Base-by-base conservation (phyloP, 2,113 vertebrate species). In the Eonycteris spelaea region DNA sequence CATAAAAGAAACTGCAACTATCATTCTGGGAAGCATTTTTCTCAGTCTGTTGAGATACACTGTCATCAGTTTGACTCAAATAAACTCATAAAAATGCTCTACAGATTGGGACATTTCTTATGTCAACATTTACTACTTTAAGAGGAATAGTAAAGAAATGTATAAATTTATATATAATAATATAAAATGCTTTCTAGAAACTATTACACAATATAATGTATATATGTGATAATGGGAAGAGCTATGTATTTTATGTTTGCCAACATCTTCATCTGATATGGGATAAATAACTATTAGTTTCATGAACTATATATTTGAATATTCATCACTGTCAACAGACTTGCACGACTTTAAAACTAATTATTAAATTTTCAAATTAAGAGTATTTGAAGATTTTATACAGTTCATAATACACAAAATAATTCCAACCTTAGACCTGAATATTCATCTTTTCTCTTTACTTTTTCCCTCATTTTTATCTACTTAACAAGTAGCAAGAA, bases 301-400 rank as follows among this genome's bases (percentile, higher is more conserved):
- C 74, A 48, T 84, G 43, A 92, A 57, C 18, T 30, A 91, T 15
- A 63, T 19, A 79, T 18, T 45, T 77, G 40, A 48, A 40, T 77
- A 40, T 30, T 3, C 38, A 43, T 53, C 2, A 48, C 30, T 73
- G 30, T 73, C 85, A 80, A 40, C 1, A 85, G 30, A n/a, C 57
- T 18, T 77, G 38, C 4, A 74, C 65, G 80, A 74, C 75, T 94
- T 85, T 80, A 51, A 90, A 96, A 78, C 2, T 87, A 63, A 93
- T 40, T 45, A 90, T 43, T 53, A 88, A 59, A 55, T 80, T 86
- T 93, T 95, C 78, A 82, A 80, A 94, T 51, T 82, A 35, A 73
- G 11, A 84, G 13, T 68, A 90, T 55, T 4, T 86, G 40, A 73
- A 91, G 12, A 78, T 33, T 86, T 24, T 35, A 65, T 55, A 70